These are phyloP conservation scores for Leptodactylus fallax DNA, from an alignment of 2,797 vertebrate species.

Conservation along the genomic window DNA sequence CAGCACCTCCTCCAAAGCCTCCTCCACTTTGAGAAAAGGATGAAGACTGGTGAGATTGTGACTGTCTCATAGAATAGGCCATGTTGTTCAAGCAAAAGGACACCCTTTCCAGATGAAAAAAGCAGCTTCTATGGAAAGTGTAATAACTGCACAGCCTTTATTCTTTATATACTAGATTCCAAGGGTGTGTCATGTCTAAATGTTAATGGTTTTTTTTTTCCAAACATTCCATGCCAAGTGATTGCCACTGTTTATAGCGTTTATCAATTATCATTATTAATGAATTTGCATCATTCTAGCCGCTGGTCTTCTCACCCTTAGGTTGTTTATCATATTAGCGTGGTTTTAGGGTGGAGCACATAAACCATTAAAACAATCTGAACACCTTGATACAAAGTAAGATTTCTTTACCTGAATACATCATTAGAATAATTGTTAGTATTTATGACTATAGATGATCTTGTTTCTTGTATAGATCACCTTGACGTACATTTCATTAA, in stretches of 20 bases:
- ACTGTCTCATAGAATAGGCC: slow-evolving; percentile 30
- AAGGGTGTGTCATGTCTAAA: slow-evolving; percentile 54
- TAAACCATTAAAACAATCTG: neutral
- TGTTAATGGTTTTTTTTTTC: slow-evolving; percentile 47
- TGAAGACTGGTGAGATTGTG: neutral
- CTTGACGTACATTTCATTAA: too few species aligned
- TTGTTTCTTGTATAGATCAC: too few species aligned
- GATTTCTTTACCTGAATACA: neutral
- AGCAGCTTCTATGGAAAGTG: slow-evolving; percentile 30
- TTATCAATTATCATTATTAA: slow-evolving; percentile 60
- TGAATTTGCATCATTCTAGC: slow-evolving; percentile 54
- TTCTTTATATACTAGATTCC: slow-evolving; percentile 46
- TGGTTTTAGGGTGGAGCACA: slow-evolving; percentile 54
- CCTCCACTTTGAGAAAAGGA: neutral
- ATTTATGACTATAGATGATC: neutral
- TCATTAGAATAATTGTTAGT: neutral
- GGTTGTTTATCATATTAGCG: slow-evolving; percentile 41
- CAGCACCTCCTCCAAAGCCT: neutral
- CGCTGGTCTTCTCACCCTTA: slow-evolving; percentile 28
- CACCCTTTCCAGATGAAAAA: slow-evolving; percentile 35
- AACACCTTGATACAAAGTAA: neutral
- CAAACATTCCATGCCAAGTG: slow-evolving; percentile 41
- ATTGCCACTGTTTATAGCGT: slow-evolving; percentile 32
- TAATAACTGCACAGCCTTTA: neutral
- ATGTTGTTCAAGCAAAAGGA: slow-evolving; percentile 45